Evolutionary conservation across 2,888 invertebrate genomes (phyloP).

Genomic region (Isoperla grammatica): DNA sequence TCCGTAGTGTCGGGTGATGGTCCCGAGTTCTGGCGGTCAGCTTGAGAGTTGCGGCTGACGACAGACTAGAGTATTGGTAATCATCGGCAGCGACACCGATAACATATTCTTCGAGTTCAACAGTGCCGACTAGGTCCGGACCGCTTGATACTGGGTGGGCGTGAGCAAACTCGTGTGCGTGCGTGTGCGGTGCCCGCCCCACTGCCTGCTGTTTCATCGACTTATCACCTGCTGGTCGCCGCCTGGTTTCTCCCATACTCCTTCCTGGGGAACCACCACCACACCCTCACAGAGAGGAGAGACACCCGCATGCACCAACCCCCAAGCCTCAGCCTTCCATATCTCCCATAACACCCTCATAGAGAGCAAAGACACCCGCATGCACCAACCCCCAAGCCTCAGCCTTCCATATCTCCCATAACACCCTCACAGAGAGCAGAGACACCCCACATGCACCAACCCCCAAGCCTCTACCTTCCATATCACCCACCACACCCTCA

Average conservation of each 20-base stretch:
- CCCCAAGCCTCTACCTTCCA: too few relatives aligned
- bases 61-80: conserved; percentile 39
- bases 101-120: conserved; percentile 48
- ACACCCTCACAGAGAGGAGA: background rate
- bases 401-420: too few relatives aligned
- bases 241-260: conserved; percentile 28
- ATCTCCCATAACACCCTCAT: too few relatives aligned
- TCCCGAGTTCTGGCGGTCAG: conserved; percentile 43
- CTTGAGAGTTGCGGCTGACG: conserved; percentile 46
- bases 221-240: conserved; percentile 16
- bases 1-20: conserved; percentile 34
- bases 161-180: conserved; percentile 19
- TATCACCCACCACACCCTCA: too few relatives aligned
- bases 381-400: too few relatives aligned
- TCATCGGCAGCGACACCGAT: conserved; percentile 44
- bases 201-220: conserved; percentile 29
- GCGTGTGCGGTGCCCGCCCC: conserved; percentile 20
- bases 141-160: conserved; percentile 26
- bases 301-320: too few relatives aligned
- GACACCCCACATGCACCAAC: too few relatives aligned
- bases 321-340: too few relatives aligned
- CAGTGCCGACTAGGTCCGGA: conserved; percentile 39
- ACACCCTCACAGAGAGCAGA: too few relatives aligned
- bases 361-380: too few relatives aligned
- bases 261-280: conserved; percentile 24